Evolutionary conservation across 2,113 vertebrate species (phyloP).

Genomic region (Misgurnus anguillicaudatus): DNA sequence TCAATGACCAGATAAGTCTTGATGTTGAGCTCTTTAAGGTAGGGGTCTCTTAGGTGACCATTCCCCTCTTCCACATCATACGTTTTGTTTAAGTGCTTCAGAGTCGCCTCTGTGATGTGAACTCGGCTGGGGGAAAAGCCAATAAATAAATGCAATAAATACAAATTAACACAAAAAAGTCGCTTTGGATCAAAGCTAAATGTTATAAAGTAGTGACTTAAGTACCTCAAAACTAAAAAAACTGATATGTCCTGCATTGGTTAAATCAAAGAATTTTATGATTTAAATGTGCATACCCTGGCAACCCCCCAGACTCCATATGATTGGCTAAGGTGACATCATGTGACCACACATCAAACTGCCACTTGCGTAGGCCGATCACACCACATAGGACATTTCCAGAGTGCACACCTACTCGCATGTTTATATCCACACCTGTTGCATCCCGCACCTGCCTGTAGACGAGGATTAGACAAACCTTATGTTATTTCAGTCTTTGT

Average conservation of each 20-base stretch:
- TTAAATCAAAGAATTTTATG: too few relatives aligned
- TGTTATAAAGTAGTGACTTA: neutral
- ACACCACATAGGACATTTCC: constrained; percentile 96
- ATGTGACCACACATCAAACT: constrained; percentile 99
- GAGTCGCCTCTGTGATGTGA: constrained; percentile 95
- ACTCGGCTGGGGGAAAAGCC: constrained; percentile 79
- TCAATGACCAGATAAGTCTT: constrained; percentile 92
- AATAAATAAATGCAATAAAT: neutral
- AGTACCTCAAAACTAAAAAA: too few relatives aligned
- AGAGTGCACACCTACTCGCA: constrained; percentile 96
- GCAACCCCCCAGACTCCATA: constrained; percentile 95
- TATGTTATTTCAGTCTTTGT: neutral
- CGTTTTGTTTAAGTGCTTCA: constrained; percentile 91
- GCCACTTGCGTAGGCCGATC: constrained; percentile 96
- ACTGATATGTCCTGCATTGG: too few relatives aligned
- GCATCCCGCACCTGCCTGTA: constrained; percentile 91
- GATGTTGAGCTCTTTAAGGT: constrained; percentile 89
- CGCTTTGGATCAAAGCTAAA: neutral
- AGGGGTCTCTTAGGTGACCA: constrained; percentile 86
- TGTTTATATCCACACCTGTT: constrained; percentile 95
- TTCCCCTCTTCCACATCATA: constrained; percentile 96
- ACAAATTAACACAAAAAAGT: neutral
- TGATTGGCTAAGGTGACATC: constrained; percentile 96
- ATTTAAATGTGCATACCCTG: constrained; percentile 79
- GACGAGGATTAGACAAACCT: constrained; percentile 10